A percentile compares a stretch with the other conserved stretches of the same genome.
These are phyloP conservation scores for Corvus cornix DNA, from an alignment of 2,113 vertebrate species.

Conservation along the genomic window DNA sequence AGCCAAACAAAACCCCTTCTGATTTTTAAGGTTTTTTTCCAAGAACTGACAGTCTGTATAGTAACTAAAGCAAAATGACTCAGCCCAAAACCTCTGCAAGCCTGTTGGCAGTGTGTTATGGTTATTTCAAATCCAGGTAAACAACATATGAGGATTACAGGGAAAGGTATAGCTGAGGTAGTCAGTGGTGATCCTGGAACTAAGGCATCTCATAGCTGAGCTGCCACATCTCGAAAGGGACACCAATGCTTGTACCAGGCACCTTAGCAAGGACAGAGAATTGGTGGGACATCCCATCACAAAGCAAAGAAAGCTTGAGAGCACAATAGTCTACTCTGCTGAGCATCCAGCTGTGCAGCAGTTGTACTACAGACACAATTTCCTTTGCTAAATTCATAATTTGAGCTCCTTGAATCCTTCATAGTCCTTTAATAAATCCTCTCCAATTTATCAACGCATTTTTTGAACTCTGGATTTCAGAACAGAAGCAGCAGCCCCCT, in stretches of 20 bases:
- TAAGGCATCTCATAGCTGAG: not conserved
- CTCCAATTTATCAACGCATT: not conserved
- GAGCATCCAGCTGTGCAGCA: not conserved
- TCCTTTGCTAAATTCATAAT: not conserved
- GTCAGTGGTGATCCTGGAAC: not conserved
- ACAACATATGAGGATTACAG: not conserved
- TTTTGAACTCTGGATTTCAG: not conserved
- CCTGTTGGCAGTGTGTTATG: not conserved
- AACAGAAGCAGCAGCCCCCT: not conserved
- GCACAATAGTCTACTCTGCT: not conserved
- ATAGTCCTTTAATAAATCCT: not conserved
- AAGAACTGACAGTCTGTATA: not conserved
- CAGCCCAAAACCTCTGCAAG: not conserved
- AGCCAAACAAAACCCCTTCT: rapidly evolving
- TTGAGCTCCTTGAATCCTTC: not conserved
- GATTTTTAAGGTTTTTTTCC: not conserved
- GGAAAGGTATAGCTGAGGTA: not conserved
- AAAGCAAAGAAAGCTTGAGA: not conserved
- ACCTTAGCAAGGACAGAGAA: not conserved
- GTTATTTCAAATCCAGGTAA: not conserved
- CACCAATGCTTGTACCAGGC: not conserved
- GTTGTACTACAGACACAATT: not conserved
- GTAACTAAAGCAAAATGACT: not conserved
- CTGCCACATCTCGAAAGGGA: not conserved
- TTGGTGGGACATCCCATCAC: not conserved